Conservation (phyloP, 2,113 vertebrate species). For the Perca flavescens region DNA sequence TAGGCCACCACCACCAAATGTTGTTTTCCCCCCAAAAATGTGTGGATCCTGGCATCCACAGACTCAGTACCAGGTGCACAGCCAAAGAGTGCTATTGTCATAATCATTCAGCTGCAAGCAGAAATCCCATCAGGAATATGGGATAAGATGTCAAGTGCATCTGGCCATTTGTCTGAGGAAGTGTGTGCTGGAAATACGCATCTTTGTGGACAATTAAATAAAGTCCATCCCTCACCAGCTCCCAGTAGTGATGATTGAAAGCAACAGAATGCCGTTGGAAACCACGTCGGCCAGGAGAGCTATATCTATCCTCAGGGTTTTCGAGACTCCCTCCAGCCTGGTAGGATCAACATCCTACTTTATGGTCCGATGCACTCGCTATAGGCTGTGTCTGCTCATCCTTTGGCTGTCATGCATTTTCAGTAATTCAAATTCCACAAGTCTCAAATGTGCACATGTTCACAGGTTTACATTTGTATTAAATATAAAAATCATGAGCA, state of each 20-base stretch:
- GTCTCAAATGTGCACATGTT: neutral
- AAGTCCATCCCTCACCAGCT: slow-evolving; percentile 28
- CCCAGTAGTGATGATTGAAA: slow-evolving; percentile 34
- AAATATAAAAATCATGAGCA: neutral
- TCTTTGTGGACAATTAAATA: slow-evolving; percentile 35
- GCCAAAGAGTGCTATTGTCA: slow-evolving; percentile 19
- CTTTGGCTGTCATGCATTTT: slow-evolving; percentile 20
- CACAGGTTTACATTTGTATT: neutral
- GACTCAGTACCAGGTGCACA: slow-evolving; percentile 17
- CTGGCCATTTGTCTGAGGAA: slow-evolving; percentile 48
- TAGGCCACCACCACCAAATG: too few relatives aligned
- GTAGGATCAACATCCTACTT: slow-evolving; percentile 23
- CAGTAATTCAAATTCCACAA: slow-evolving; percentile 27
- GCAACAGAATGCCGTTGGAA: neutral
- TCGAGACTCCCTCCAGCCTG: slow-evolving; percentile 2
- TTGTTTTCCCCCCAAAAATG: neutral
- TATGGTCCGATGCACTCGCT: neutral
- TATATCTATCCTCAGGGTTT: slow-evolving; percentile 26
- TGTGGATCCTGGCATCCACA: neutral
- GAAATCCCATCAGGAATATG: slow-evolving; percentile 17
- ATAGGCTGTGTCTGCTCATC: slow-evolving; percentile 16
- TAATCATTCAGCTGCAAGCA: slow-evolving; percentile 46
- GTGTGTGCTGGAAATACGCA: slow-evolving; percentile 26
- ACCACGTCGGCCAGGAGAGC: neutral
- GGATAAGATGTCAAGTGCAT: slow-evolving; percentile 41